These are phyloP conservation scores for Sycophaga agraensis DNA, from an alignment of 1,140 invertebrate genomes.

Conservation along the genomic window DNA sequence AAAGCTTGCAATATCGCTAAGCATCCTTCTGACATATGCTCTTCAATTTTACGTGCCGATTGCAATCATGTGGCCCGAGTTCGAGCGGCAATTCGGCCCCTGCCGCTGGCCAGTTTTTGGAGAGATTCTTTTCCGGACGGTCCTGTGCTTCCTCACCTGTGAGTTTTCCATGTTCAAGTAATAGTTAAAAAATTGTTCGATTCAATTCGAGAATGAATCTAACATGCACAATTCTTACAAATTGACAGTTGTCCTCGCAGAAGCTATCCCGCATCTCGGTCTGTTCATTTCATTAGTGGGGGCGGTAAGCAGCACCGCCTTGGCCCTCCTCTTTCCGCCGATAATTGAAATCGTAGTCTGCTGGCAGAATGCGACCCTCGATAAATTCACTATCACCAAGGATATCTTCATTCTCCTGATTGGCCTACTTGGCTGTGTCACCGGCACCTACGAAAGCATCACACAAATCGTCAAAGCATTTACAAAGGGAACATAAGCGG, in stretches of 20 bases:
- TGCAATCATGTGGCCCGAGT: constrained; percentile 64
- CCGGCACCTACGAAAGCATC: constrained; percentile 74
- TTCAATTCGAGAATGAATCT: too few species aligned
- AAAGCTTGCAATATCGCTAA: constrained; percentile 71
- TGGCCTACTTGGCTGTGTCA: constrained; percentile 70
- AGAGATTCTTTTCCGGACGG: constrained; percentile 66
- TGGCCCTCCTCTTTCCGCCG: constrained; percentile 87
- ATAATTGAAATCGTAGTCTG: constrained; percentile 76
- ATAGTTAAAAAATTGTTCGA: too few species aligned
- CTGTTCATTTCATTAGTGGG: constrained; percentile 89
- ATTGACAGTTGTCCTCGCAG: constrained; percentile 81
- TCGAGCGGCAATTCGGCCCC: constrained; percentile 56
- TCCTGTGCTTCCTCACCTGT: constrained; percentile 75
- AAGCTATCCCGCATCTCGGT: constrained; percentile 79
- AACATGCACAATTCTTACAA: too few species aligned
- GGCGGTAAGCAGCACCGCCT: constrained; percentile 80
- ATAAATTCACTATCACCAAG: constrained; percentile 59
- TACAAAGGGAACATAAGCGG: constrained; percentile 24
- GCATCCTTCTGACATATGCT: constrained; percentile 78
- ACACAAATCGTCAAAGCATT: constrained; percentile 60
- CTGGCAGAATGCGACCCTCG: constrained; percentile 55
- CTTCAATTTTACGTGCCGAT: constrained; percentile 85
- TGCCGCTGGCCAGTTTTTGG: constrained; percentile 58
- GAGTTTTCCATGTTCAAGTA: constrained; percentile 52
- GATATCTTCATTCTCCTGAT: constrained; percentile 68